Conservation (phyloP, 2,888 invertebrate species). For the Pristionchus exspectatus region DNA sequence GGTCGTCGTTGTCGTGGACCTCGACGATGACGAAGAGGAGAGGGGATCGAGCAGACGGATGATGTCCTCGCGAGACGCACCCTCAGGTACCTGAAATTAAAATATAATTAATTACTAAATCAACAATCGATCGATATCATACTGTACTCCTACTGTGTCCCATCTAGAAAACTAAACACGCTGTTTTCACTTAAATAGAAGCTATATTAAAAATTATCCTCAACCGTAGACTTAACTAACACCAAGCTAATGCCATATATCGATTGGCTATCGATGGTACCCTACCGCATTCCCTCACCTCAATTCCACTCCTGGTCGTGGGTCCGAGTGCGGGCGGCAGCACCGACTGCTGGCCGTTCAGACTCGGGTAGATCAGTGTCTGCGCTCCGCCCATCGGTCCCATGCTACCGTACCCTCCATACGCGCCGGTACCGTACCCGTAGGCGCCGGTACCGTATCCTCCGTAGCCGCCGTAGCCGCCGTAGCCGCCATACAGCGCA, state of each 20-base stretch:
- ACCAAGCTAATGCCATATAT: not conserved
- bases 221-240: not conserved
- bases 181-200: too few species aligned
- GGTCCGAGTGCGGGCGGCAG: slow-evolving; percentile 41
- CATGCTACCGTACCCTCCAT: slow-evolving; percentile 1
- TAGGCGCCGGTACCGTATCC: slow-evolving; percentile 11
- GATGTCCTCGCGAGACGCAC: slow-evolving; percentile 33
- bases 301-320: slow-evolving; percentile 14
- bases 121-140: not conserved
- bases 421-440: slow-evolving; percentile 7
- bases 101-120: not conserved
- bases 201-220: too few species aligned
- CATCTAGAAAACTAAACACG: not conserved
- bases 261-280: not conserved
- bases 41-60: slow-evolving; percentile 53
- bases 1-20: not conserved
- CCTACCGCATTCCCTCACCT: not conserved
- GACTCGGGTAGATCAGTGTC: slow-evolving; percentile 19
- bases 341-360: not conserved
- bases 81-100: slow-evolving; percentile 37
- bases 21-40: slow-evolving; percentile 20
- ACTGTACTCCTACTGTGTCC: not conserved
- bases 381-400: not conserved
- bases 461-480: not conserved
- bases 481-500: slow-evolving; percentile 26